Conservation (phyloP, 2,888 invertebrate species). For the Congeria kusceri region DNA sequence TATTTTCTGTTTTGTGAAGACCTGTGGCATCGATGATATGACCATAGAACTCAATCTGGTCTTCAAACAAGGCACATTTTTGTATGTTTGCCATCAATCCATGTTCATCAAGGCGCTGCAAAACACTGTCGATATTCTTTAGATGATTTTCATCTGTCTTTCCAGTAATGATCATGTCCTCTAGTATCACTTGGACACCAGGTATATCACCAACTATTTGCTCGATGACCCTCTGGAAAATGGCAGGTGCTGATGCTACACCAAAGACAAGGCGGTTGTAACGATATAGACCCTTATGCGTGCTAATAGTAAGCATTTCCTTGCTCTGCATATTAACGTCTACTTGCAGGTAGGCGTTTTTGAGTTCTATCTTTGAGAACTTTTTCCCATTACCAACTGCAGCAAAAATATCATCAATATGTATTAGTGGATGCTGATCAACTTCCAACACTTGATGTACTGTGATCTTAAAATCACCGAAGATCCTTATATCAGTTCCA, state of each 20-base stretch:
- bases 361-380: conserved; percentile 68
- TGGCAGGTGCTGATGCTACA: conserved; percentile 64
- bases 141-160: conserved; percentile 26
- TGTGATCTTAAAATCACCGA: too few species aligned
- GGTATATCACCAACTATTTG: conserved; percentile 62
- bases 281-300: conserved; percentile 65
- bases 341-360: conserved; percentile 65
- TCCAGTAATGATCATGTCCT: conserved; percentile 38
- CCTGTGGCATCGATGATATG: conserved; percentile 30
- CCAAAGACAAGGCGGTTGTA: too few species aligned
- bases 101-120: conserved; percentile 21
- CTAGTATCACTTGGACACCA: conserved; percentile 16
- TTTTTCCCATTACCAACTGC: conserved; percentile 48
- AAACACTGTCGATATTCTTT: conserved; percentile 21
- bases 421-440: too few species aligned
- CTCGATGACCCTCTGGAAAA: conserved; percentile 68
- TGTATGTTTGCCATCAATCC: conserved; percentile 21
- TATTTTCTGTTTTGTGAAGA: conserved; percentile 32
- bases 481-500: too few species aligned
- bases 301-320: conserved; percentile 61
- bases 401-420: too few species aligned
- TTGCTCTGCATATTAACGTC: conserved; percentile 50
- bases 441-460: too few species aligned
- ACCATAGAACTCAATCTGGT: conserved; percentile 35
- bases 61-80: conserved; percentile 41